Conservation (phyloP, 2,113 vertebrate species). For the Cephalopholis sonnerati region DNA sequence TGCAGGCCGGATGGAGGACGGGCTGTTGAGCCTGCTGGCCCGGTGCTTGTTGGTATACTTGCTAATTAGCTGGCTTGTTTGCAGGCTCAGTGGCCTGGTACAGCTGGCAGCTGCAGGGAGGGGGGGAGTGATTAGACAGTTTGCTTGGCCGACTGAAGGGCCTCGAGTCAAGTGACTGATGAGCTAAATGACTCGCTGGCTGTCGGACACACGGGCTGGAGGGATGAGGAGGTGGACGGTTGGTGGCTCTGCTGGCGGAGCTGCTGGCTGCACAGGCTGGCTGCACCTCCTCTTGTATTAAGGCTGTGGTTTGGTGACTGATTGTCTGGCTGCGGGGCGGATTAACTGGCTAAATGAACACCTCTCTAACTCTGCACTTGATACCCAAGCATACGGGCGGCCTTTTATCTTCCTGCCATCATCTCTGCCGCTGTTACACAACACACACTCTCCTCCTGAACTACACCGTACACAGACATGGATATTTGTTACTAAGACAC, state of each 20-base stretch:
- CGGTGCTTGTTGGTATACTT: background rate
- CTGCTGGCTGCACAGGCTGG: background rate
- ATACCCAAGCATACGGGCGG: too few relatives aligned
- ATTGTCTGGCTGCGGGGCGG: too few relatives aligned
- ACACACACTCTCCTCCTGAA: too few relatives aligned
- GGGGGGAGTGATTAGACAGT: constrained; percentile 1
- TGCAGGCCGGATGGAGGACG: constrained; percentile 31
- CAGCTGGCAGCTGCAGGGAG: constrained; percentile 18
- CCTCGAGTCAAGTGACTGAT: background rate
- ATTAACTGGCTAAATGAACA: too few relatives aligned
- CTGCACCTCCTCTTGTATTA: background rate
- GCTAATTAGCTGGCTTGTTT: constrained; percentile 45
- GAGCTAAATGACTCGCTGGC: background rate
- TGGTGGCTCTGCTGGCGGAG: background rate
- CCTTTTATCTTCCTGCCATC: too few relatives aligned
- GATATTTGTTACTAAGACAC: too few relatives aligned
- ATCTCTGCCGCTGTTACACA: too few relatives aligned
- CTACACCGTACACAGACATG: too few relatives aligned
- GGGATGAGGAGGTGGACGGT: background rate
- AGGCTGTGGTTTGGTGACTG: too few relatives aligned
- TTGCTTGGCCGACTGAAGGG: background rate
- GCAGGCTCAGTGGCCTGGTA: background rate
- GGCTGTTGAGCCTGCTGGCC: background rate
- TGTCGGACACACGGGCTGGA: background rate
- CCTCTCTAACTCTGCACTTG: too few relatives aligned